phyloP scores from a whole-genome alignment of 2,113 vertebrate genomes.

The Cyprichromis sp. region DNA sequence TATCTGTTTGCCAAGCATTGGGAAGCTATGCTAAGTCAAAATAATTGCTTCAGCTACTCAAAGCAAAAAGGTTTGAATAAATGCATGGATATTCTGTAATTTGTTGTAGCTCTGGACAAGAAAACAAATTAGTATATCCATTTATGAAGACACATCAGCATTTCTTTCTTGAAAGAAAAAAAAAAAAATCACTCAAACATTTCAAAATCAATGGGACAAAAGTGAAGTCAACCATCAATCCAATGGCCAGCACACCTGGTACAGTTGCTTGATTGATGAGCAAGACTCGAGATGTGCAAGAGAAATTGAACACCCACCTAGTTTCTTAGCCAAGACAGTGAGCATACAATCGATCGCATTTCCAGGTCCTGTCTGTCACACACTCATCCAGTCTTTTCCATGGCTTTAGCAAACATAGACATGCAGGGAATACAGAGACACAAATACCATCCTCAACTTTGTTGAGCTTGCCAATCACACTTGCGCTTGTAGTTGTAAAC shows the following conservation, averaged over 20 bases:
- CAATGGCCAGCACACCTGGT: not conserved
- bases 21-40: not conserved
- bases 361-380: not conserved
- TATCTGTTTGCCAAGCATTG: not conserved
- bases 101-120: not conserved
- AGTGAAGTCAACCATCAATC: not conserved
- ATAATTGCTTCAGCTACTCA: not conserved
- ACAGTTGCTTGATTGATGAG: not conserved
- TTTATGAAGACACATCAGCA: not conserved
- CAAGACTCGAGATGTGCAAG: not conserved
- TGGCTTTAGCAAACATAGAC: not conserved
- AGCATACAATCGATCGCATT: not conserved
- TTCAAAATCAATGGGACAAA: not conserved
- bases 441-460: not conserved
- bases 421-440: not conserved
- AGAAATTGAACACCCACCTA: not conserved
- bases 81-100: not conserved
- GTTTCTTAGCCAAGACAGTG: not conserved
- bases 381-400: not conserved
- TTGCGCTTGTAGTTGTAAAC: constrained; percentile 27
- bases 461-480: constrained; percentile 22
- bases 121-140: not conserved
- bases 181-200: not conserved
- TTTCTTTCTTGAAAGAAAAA: not conserved
- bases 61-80: not conserved